Evolutionary conservation across 2,888 invertebrate species (phyloP).

Genomic region (Lymantria dispar): DNA sequence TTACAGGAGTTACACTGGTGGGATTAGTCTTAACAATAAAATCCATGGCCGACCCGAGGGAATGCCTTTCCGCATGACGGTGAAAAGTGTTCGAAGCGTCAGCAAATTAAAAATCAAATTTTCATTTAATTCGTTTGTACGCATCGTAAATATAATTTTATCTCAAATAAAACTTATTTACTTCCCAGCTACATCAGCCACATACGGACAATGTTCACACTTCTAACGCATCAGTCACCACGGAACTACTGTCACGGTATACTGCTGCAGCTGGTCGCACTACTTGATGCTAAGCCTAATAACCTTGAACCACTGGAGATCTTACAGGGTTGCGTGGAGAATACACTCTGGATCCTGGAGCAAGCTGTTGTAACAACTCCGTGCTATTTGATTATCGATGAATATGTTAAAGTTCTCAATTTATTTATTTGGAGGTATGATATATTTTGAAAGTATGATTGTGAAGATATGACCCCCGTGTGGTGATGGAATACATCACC

Average conservation of each 20-base stretch:
- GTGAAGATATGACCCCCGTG: too few species aligned
- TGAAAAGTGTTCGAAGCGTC: too few species aligned
- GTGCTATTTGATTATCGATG: slow-evolving; percentile 57
- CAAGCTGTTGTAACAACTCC: slow-evolving; percentile 30
- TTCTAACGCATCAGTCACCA: slow-evolving; percentile 40
- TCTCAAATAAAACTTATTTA: too few species aligned
- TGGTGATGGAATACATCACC: too few species aligned
- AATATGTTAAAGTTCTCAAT: slow-evolving; percentile 53
- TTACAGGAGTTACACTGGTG: too few species aligned
- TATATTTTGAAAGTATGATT: neutral
- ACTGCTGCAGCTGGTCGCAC: slow-evolving; percentile 75
- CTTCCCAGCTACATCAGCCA: slow-evolving; percentile 30
- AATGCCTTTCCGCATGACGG: too few species aligned
- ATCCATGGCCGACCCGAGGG: too few species aligned
- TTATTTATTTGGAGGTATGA: slow-evolving; percentile 54
- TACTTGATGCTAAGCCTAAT: slow-evolving; percentile 48
- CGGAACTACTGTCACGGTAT: slow-evolving; percentile 86
- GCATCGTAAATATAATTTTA: too few species aligned
- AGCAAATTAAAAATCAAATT: too few species aligned
- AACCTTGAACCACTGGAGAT: slow-evolving; percentile 14
- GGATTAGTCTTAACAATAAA: too few species aligned
- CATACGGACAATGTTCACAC: slow-evolving; percentile 39
- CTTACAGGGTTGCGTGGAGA: slow-evolving; percentile 6
- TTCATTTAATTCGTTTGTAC: too few species aligned
- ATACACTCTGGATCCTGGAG: slow-evolving; percentile 40